These are phyloP conservation scores for Nothura maculosa DNA, from an alignment of 2,797 vertebrate genomes.

Conservation along the genomic window DNA sequence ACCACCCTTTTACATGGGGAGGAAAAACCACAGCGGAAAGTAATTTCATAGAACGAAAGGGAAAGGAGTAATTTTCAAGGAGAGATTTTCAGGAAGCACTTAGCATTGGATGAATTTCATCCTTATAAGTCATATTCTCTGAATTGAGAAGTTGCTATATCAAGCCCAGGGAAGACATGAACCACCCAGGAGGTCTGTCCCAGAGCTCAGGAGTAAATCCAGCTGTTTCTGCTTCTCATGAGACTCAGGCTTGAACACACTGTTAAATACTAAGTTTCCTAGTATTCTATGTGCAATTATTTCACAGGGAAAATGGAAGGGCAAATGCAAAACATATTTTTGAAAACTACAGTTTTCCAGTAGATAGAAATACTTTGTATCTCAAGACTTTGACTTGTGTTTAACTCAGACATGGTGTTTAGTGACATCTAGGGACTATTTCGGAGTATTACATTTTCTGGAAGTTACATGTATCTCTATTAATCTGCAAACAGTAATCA, in stretches of 20 bases:
- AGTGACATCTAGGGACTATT: constrained; percentile 77
- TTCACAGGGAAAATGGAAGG: background rate
- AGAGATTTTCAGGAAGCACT: background rate
- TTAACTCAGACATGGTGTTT: constrained; percentile 49
- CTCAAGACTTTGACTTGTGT: background rate
- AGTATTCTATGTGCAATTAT: background rate
- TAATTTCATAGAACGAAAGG: background rate
- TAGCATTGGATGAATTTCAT: no score
- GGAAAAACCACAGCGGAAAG: background rate
- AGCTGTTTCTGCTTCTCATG: background rate
- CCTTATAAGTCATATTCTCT: background rate
- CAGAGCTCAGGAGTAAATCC: background rate
- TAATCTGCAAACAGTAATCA: background rate
- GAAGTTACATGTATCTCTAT: accelerated
- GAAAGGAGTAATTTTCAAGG: background rate
- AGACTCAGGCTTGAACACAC: background rate
- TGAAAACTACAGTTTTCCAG: background rate
- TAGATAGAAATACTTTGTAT: accelerated
- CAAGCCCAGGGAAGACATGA: background rate
- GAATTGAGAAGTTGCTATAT: background rate
- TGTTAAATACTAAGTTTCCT: background rate
- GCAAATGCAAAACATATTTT: background rate
- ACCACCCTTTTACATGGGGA: background rate
- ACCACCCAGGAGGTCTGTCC: background rate
- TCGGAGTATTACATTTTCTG: constrained; percentile 31